Conservation (phyloP, 2,797 vertebrate genomes). For the Manis javanica region DNA sequence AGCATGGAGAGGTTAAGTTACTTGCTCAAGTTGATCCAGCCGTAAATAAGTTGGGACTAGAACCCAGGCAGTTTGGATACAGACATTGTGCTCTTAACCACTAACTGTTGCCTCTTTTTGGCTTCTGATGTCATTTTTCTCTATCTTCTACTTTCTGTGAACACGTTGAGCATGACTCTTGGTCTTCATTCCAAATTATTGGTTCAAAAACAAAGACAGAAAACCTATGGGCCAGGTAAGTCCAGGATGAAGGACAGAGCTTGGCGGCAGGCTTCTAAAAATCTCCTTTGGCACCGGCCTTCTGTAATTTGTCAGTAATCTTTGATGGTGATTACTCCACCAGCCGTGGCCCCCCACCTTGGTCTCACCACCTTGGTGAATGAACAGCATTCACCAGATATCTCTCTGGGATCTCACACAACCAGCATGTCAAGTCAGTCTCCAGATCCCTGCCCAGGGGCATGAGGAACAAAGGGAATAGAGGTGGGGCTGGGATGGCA, state of each 20-base stretch:
- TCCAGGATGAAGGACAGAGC: background rate
- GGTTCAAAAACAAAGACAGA: background rate
- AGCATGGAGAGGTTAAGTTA: background rate
- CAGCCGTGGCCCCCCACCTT: background rate
- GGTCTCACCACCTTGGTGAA: background rate
- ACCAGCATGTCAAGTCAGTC: background rate
- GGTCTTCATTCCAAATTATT: background rate
- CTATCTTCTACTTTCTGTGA: background rate
- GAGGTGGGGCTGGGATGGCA: background rate
- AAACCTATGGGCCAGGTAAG: background rate
- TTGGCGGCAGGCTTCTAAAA: background rate
- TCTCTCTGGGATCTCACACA: background rate
- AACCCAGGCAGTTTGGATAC: background rate
- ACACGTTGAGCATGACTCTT: background rate
- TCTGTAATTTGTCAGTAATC: background rate
- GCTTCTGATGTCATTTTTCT: background rate
- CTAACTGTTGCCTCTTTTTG: background rate
- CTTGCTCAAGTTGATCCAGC: background rate
- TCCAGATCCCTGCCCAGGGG: background rate
- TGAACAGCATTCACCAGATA: background rate
- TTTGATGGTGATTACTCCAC: background rate
- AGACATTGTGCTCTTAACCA: background rate
- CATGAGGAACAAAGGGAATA: background rate
- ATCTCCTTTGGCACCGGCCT: background rate
- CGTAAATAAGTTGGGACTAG: background rate